These are phyloP conservation scores for Lucinisca nassula DNA, from an alignment of 2,888 invertebrate species.

Conservation along the genomic window DNA sequence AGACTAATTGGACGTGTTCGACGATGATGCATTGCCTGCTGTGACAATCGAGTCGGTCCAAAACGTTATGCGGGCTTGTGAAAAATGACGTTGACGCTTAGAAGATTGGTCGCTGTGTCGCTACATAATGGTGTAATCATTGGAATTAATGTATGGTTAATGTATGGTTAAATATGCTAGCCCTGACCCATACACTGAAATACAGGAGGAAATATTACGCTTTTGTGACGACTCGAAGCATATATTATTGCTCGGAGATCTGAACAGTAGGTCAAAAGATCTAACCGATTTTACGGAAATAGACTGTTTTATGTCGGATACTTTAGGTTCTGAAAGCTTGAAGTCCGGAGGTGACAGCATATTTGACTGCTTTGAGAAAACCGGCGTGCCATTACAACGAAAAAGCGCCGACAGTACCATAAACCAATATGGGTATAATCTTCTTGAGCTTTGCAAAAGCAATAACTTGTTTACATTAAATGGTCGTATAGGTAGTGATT, in stretches of 20 bases:
- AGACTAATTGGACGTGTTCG: no score
- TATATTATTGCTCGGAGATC: neutral
- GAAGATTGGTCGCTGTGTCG: no score
- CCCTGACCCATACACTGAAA: neutral
- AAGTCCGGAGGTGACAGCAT: neutral
- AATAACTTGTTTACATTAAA: neutral
- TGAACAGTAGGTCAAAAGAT: neutral
- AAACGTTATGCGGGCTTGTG: no score
- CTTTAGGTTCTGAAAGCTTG: neutral
- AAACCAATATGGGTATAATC: neutral
- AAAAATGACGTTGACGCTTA: no score
- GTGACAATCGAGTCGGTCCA: no score
- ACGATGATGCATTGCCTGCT: no score
- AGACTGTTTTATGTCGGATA: neutral
- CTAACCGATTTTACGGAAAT: neutral
- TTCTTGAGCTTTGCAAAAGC: neutral
- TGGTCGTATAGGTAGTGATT: neutral
- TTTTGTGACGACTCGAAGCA: neutral
- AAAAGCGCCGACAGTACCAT: neutral
- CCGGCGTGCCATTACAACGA: neutral
- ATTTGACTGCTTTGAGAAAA: neutral
- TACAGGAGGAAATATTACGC: neutral
- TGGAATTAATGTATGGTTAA: no score
- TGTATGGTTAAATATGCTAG: neutral
- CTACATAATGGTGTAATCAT: no score